Percentiles rank a stretch among this genome's conserved stretches.
Conservation (phyloP, 1,140 invertebrate genomes). For the Steinernema khuongi region DNA sequence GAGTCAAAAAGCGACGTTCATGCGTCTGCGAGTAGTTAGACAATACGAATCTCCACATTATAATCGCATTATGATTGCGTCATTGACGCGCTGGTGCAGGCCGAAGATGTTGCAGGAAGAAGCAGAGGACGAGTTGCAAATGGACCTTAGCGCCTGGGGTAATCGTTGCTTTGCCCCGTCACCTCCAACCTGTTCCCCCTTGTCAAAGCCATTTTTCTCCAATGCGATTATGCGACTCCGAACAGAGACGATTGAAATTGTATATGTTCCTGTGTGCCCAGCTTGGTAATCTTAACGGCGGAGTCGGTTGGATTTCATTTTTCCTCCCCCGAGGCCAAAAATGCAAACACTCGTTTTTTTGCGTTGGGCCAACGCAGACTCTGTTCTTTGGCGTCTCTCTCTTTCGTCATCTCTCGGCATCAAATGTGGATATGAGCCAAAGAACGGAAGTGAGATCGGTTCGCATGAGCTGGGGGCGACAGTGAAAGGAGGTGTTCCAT, state of each 20-base stretch:
- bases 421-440: neutral
- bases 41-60: slow-evolving; percentile 5
- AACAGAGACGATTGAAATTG: neutral
- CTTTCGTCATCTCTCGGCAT: neutral
- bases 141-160: neutral
- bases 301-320: neutral
- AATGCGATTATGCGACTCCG: neutral
- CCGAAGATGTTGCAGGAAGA: too few species aligned
- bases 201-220: neutral
- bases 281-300: neutral
- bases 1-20: slow-evolving; percentile 6
- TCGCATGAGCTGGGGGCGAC: neutral
- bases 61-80: slow-evolving; percentile 15
- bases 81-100: neutral
- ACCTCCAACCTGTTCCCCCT: neutral
- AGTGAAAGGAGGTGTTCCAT: too few species aligned
- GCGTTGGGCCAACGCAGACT: neutral
- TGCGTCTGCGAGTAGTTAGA: slow-evolving; percentile 1
- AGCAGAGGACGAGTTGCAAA: neutral
- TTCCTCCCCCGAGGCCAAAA: neutral
- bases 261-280: neutral
- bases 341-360: slow-evolving; percentile 6
- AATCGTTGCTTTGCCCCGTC: neutral
- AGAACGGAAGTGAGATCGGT: neutral
- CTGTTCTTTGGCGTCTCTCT: neutral